Evolutionary conservation across 2,113 vertebrate genomes (phyloP), one percentile per base, ranked within the genome.

Genomic region (Procavia capensis): DNA sequence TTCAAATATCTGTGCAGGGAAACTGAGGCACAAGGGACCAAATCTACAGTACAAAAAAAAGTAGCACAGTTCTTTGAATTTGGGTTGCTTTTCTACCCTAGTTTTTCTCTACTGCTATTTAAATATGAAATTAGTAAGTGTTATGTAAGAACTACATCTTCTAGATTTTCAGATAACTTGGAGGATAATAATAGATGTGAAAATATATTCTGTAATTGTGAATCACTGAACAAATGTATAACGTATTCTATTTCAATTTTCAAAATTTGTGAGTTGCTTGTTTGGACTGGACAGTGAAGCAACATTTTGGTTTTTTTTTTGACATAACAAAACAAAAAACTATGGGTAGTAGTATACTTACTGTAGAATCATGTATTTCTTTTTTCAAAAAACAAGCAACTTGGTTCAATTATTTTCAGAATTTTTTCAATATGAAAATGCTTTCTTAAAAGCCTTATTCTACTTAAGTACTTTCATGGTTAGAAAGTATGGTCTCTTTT

Each of bases 341-440:
- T 19, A 45, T 61, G 82, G 29, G 47, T 70, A 80, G 50, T 59
- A 80, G 66, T 85, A 24, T 24, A 39, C 88, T 64, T 16, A 85
- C 45, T 89, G 61, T 94, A 92, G 85, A 70, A 81, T 88, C 41
- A 39, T 64, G 61, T 45, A 54, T 57, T 68, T 91, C 93, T 72
- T 57, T 68, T 91, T 95, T 72, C 96, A 89, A 41, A 24, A 87
- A 93, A 31, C 29, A n/a, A 91, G 85, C 47, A 96, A 74, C 93
- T 92, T 93, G 88, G 83, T 76, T 68, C 27, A 17, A 29, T 92
- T 93, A 85, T 81, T 95, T 84, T 96, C 11, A 64, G 54, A 75
- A 70, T 61, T 59, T 25, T 75, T 94, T 95, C 36, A 92, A 83
- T 66, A 74, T 84, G 45, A 90, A 91, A 91, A 6, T 43, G 75